Percentiles rank a stretch among this genome's conserved stretches.
phyloP scores from a whole-genome alignment of 2,797 vertebrate genomes.

The Trichosurus vulpecula region DNA sequence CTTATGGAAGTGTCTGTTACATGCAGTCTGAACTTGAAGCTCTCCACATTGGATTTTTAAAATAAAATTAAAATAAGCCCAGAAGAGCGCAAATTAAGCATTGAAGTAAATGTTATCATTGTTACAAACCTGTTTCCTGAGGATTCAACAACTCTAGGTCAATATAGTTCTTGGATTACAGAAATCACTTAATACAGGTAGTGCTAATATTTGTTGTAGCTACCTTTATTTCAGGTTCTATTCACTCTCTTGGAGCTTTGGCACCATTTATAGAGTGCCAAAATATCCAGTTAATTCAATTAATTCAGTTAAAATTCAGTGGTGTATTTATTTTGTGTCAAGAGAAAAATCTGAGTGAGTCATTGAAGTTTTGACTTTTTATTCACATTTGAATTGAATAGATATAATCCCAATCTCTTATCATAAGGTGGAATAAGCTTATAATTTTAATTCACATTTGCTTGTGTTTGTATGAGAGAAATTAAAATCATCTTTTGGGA shows the following conservation, averaged over 20 bases:
- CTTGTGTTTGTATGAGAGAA: not conserved
- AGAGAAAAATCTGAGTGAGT: not conserved
- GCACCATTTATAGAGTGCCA: not conserved
- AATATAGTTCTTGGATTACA: not conserved
- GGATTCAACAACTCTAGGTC: not conserved
- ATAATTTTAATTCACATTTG: not conserved
- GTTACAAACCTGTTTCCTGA: not conserved
- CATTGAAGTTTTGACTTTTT: constrained; percentile 19
- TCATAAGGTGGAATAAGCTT: not conserved
- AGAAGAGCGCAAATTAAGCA: not conserved
- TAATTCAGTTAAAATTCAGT: not conserved
- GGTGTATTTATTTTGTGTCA: not conserved
- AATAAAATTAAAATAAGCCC: not conserved
- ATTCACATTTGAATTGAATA: not conserved
- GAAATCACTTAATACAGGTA: not conserved
- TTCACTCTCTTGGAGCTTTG: not conserved
- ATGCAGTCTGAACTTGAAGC: not conserved
- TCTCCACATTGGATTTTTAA: not conserved
- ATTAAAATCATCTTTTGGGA: not conserved
- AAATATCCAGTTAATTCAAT: not conserved
- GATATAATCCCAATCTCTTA: constrained; percentile 21
- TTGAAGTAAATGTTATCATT: not conserved
- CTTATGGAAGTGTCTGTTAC: not conserved
- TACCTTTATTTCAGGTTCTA: not conserved
- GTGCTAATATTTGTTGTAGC: not conserved